A percentile compares a stretch with the other conserved stretches of the same genome.
Conservation (phyloP, 1,140 invertebrate genomes). For the Bombus waltoni region DNA sequence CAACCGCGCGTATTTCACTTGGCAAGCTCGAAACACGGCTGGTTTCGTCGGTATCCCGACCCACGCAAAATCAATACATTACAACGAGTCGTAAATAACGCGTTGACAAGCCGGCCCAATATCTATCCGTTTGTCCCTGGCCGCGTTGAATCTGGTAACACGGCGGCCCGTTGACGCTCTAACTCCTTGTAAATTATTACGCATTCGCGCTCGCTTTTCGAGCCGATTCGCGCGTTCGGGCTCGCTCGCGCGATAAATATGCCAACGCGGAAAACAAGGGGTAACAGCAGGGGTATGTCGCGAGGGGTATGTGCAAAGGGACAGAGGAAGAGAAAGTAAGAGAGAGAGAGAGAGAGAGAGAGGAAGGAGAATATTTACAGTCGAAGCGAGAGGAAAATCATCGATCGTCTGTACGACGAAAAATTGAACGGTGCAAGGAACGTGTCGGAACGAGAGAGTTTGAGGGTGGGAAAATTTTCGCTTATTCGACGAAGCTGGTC, state of each 20-base stretch:
- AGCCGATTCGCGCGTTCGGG: background rate
- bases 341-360: too few relatives aligned
- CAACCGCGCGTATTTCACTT: background rate
- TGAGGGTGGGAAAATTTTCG: constrained; percentile 44
- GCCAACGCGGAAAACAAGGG: background rate
- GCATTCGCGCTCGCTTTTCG: background rate
- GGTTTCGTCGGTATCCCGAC: background rate
- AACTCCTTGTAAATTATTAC: constrained; percentile 48
- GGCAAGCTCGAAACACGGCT: background rate
- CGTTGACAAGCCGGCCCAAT: constrained; percentile 69
- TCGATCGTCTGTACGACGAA: background rate
- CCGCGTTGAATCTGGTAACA: constrained; percentile 9
- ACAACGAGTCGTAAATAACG: constrained; percentile 69
- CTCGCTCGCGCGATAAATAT: constrained; percentile 8
- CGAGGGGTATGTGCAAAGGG: background rate
- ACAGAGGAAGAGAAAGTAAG: background rate
- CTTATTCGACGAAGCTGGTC: constrained; percentile 61
- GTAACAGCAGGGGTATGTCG: background rate
- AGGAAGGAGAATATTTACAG: background rate
- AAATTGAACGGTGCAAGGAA: background rate
- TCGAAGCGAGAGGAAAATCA: background rate
- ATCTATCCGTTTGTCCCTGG: constrained; percentile 48
- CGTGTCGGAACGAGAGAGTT: too few relatives aligned
- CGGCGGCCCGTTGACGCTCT: background rate
- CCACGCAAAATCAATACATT: constrained; percentile 67